These are phyloP conservation scores for Campylomormyrus tamandua DNA, from an alignment of 2,113 vertebrate genomes.

Conservation along the genomic window DNA sequence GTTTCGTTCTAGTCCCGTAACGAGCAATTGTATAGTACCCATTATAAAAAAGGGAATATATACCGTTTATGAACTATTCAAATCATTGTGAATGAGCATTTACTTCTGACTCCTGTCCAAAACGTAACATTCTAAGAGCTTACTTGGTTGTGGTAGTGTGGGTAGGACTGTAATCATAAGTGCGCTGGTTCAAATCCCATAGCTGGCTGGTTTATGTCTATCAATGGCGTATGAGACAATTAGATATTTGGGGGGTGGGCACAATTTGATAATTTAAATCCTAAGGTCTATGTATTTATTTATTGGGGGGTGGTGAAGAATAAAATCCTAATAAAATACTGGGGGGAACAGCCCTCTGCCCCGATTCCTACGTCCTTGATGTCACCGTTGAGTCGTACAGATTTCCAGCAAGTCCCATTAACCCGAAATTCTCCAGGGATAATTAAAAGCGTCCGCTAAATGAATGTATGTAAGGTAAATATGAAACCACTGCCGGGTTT, in stretches of 20 bases:
- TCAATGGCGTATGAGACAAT: neutral
- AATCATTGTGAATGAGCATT: neutral
- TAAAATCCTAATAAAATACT: neutral
- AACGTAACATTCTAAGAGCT: neutral
- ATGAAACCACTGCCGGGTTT: slow-evolving; percentile 3
- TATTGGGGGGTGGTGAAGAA: neutral
- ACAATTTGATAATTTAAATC: neutral
- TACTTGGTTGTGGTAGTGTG: neutral
- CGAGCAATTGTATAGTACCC: neutral
- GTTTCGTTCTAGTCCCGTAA: neutral
- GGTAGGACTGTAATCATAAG: neutral
- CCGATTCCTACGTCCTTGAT: neutral
- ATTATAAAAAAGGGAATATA: neutral
- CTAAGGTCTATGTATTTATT: neutral
- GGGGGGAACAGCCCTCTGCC: neutral
- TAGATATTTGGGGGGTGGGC: neutral
- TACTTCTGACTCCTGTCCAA: neutral
- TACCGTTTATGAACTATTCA: neutral
- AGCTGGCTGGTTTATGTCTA: neutral
- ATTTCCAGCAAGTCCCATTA: neutral
- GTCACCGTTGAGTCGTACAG: neutral
- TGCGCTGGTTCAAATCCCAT: neutral
- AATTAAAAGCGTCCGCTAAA: neutral
- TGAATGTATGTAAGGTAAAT: neutral
- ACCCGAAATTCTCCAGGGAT: neutral